Evolutionary conservation across 2,888 invertebrate genomes (phyloP).

Genomic region (Cheilosia vulpina): DNA sequence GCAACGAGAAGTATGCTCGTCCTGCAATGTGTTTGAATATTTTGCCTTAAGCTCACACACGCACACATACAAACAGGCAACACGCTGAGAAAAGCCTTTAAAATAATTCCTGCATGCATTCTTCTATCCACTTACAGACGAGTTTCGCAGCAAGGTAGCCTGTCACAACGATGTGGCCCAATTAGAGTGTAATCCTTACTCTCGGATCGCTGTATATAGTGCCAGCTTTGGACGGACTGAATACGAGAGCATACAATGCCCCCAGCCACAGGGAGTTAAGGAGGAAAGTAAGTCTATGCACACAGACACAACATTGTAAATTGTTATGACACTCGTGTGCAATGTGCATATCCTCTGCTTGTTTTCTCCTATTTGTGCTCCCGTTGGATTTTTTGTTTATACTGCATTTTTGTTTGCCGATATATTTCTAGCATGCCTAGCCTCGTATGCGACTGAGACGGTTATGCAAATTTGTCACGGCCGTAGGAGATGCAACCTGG

Average conservation of each 20-base stretch:
- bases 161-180: conserved; percentile 96
- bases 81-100: conserved; percentile 30
- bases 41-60: conserved; percentile 13
- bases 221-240: conserved; percentile 97
- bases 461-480: conserved; percentile 95
- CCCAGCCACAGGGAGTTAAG: conserved; percentile 92
- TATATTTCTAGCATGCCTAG: conserved; percentile 89
- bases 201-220: conserved; percentile 95
- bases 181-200: conserved; percentile 93
- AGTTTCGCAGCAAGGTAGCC: conserved; percentile 96
- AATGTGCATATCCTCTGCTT: conserved; percentile 31
- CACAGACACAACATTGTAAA: conserved; percentile 45
- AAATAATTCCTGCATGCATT: conserved; percentile 38
- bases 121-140: conserved; percentile 87
- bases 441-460: conserved; percentile 94
- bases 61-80: neutral
- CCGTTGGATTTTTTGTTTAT: conserved; percentile 23
- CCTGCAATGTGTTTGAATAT: neutral
- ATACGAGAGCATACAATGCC: conserved; percentile 94
- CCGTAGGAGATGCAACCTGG: conserved; percentile 91
- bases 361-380: conserved; percentile 13
- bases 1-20: conserved; percentile 4
- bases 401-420: conserved; percentile 76
- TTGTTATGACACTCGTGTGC: conserved; percentile 56
- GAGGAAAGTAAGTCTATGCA: conserved; percentile 91